Percentiles rank a stretch among this genome's conserved stretches.
These are phyloP conservation scores for Heteromyza rotundicornis DNA, from an alignment of 2,888 invertebrate species.

Conservation along the genomic window DNA sequence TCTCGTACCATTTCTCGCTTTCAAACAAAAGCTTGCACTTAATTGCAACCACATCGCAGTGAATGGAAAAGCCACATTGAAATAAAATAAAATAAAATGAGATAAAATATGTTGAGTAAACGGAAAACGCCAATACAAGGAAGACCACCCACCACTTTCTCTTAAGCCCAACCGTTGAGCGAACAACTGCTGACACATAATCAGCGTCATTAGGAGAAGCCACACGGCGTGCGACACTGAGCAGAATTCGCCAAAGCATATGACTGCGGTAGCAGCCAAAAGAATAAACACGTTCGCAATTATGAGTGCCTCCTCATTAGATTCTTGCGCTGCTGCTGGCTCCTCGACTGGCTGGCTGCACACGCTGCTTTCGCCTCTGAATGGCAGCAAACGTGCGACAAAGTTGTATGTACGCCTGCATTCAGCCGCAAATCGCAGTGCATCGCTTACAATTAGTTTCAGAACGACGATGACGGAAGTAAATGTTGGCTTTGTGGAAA, in stretches of 20 bases:
- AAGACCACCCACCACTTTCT: background rate
- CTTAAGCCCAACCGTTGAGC: background rate
- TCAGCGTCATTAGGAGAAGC: conserved; percentile 28
- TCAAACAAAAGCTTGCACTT: background rate
- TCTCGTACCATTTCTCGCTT: no score
- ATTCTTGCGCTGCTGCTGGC: conserved; percentile 18
- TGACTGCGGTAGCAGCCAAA: conserved; percentile 14
- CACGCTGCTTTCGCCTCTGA: background rate
- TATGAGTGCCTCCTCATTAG: conserved; percentile 43
- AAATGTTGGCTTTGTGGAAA: conserved; percentile 57
- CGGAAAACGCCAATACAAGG: background rate
- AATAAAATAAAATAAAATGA: background rate
- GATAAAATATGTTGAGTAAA: background rate
- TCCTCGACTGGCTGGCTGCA: no score
- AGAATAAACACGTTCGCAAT: conserved; percentile 29
- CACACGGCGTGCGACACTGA: background rate
- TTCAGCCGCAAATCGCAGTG: background rate
- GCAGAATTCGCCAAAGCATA: no score
- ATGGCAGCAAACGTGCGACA: background rate
- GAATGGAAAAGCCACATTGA: background rate
- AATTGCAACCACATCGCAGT: background rate
- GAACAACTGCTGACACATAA: conserved; percentile 14
- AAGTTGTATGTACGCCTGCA: background rate
- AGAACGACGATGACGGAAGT: conserved; percentile 49
- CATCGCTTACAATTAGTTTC: conserved; percentile 6